A percentile compares a stretch with the other conserved stretches of the same genome.
These are phyloP conservation scores for Nomada goodeniana DNA, from an alignment of 2,888 invertebrate species.

Conservation along the genomic window DNA sequence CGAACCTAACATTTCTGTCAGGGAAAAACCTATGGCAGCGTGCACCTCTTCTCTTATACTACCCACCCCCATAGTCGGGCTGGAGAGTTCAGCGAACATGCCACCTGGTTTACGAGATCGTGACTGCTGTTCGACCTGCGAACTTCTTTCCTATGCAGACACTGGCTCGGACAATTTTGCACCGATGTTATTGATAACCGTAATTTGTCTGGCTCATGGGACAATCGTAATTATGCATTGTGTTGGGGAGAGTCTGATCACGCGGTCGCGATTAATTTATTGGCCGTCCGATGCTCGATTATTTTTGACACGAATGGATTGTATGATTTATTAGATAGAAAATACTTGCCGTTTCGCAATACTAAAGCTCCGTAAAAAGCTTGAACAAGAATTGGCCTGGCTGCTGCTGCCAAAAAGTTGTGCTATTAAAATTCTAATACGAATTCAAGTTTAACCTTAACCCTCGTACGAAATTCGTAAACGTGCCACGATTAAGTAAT, in stretches of 20 bases:
- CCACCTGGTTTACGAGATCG: slow-evolving; percentile 33
- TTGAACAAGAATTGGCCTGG: too few relatives aligned
- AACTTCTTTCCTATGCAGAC: slow-evolving; percentile 41
- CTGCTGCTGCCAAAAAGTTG: too few relatives aligned
- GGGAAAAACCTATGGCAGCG: slow-evolving; percentile 30
- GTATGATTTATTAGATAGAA: too few relatives aligned
- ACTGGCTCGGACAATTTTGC: slow-evolving; percentile 24
- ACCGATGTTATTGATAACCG: slow-evolving; percentile 41
- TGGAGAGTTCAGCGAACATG: slow-evolving; percentile 30
- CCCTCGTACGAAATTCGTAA: too few relatives aligned
- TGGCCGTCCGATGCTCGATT: too few relatives aligned
- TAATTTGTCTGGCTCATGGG: slow-evolving; percentile 29
- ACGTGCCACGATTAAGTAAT: too few relatives aligned
- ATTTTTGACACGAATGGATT: too few relatives aligned
- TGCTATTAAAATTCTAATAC: too few relatives aligned
- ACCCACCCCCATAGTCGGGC: background rate
- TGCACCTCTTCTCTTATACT: background rate
- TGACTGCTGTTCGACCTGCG: slow-evolving; percentile 20
- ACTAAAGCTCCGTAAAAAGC: too few relatives aligned
- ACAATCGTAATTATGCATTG: slow-evolving; percentile 20
- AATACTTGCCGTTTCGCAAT: too few relatives aligned
- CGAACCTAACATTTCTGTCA: slow-evolving; percentile 36
- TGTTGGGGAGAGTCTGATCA: background rate
- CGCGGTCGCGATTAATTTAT: background rate
- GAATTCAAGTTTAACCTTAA: too few relatives aligned